phyloP scores from a whole-genome alignment of 2,113 vertebrate species.

The Narcine bancroftii region DNA sequence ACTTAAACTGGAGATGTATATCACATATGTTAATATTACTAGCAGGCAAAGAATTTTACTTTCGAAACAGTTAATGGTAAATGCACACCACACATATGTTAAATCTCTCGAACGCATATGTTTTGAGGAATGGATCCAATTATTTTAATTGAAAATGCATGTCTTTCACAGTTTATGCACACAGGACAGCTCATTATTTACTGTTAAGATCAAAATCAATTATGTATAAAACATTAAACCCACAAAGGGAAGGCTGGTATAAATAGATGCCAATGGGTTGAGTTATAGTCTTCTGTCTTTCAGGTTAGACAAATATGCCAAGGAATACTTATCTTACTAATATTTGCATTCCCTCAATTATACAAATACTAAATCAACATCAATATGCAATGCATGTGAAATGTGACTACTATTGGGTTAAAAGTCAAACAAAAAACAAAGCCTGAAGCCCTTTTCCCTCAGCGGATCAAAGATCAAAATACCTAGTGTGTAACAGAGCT shows the following conservation, averaged over 20 bases:
- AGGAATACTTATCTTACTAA: conserved; percentile 20
- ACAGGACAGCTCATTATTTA: conserved; percentile 37
- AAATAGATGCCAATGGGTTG: conserved; percentile 17
- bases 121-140: conserved; percentile 36
- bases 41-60: conserved; percentile 21
- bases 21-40: neutral
- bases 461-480: neutral
- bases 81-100: neutral
- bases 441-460: neutral
- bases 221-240: conserved; percentile 36
- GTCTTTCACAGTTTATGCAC: conserved; percentile 36
- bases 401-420: neutral
- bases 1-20: neutral
- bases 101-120: conserved; percentile 33
- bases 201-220: conserved; percentile 37
- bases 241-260: conserved; percentile 20
- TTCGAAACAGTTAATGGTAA: neutral
- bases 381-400: neutral
- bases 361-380: neutral
- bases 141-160: conserved; percentile 37
- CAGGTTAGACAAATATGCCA: conserved; percentile 33
- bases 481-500: neutral
- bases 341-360: conserved; percentile 23
- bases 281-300: conserved; percentile 30
- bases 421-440: conserved; percentile 16